Evolutionary conservation across 2,888 invertebrate species (phyloP), one percentile per base, ranked within the genome.

Genomic region (Mactromeris polynyma): DNA sequence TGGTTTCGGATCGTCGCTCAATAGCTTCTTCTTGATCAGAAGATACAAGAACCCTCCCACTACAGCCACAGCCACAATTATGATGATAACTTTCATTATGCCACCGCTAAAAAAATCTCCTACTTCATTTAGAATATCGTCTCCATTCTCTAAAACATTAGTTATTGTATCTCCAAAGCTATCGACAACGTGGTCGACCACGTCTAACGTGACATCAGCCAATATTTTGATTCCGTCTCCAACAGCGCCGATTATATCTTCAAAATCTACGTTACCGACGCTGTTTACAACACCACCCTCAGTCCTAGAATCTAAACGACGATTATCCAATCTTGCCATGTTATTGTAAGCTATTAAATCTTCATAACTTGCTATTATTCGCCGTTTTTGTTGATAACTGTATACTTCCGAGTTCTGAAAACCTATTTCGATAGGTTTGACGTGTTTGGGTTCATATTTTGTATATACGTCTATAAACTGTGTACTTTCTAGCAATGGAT

Each of bases 331-430:
- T 19, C 78, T 36, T 21, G 33, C 78, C 21, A 31, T 14, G 78
- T 77, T 84, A 9, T 19, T 17, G 69, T 78, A 78, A 19, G 77
- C 51, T 19, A 84, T 78, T 14, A 84, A 40, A 54, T 84, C 84
- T 46, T 84, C 84, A 38, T 78, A 84, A 84, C 78, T 84, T 31
- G 83, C 73, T 40, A 83, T 73, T 6, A 83, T 42, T 26, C 73
- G 40, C 26, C 64, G 69, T 40, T 64, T 73, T 14, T 69, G 42
- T 21, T 42, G 46, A 69, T 73, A 83, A 19, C 40, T 73, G 51
- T 78, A 84, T 19, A 84, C 1, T 21, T 84, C 84, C 2, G 84
- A 78, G 36, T 84, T 78, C 21, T 33, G 19, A 46, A 84, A 84
- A 51, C 84, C 77, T 2, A 78, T 42, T 17, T 78, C 51, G 17